A percentile compares a stretch with the other conserved stretches of the same genome.
Evolutionary conservation across 2,113 vertebrate species (phyloP).

Genomic region (human): DNA sequence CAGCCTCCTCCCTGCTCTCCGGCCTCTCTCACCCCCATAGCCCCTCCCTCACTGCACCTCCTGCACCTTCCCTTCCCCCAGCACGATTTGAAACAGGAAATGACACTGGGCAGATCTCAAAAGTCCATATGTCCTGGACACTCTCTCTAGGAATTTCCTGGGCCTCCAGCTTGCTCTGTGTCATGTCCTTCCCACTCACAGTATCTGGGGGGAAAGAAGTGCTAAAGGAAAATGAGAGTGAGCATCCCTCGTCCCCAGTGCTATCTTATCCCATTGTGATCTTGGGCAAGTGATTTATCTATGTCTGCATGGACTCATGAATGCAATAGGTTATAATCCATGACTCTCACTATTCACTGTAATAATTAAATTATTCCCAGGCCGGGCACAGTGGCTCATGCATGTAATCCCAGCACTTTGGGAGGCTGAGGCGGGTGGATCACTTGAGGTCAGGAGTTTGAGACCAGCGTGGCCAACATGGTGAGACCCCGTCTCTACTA

Average conservation of each 20-base stretch:
- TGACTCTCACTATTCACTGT: neutral
- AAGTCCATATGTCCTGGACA: constrained; percentile 72
- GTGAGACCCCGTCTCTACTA: too few species aligned
- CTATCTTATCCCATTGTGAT: neutral
- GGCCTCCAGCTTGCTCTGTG: constrained; percentile 77
- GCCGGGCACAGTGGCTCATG: too few species aligned
- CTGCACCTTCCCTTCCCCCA: constrained; percentile 36
- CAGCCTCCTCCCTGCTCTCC: neutral
- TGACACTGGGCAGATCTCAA: constrained; percentile 72
- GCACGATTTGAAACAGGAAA: constrained; percentile 74
- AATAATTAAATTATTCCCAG: neutral
- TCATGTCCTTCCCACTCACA: constrained; percentile 76
- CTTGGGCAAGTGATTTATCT: neutral
- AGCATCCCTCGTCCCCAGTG: neutral
- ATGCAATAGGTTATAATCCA: neutral
- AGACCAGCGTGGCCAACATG: too few species aligned
- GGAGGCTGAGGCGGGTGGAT: too few species aligned
- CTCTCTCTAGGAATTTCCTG: constrained; percentile 84
- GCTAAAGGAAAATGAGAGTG: neutral
- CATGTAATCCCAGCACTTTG: too few species aligned
- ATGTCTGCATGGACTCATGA: neutral
- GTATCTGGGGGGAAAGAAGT: constrained; percentile 39
- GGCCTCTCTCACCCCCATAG: neutral
- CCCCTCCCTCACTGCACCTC: neutral
- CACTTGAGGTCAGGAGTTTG: too few species aligned